Base-by-base conservation (phyloP, 2,113 vertebrate species). In the Hypanus sabinus region DNA sequence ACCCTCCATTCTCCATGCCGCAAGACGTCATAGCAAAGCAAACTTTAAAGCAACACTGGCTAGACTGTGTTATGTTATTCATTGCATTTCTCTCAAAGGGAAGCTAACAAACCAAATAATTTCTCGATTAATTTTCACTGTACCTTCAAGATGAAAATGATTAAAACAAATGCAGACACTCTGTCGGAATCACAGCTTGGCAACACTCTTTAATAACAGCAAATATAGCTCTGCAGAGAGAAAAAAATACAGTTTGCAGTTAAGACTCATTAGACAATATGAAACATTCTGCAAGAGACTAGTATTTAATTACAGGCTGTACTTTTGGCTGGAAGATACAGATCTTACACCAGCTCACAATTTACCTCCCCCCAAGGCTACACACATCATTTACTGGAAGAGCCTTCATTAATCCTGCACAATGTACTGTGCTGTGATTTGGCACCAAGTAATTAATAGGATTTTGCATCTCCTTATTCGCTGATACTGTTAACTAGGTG, bases 401-500 rank as follows among this genome's bases (percentile, higher is more conserved):
- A 92, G 36, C 88, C 88, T 92, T 92, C 88, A 92, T 92, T 92
- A 92, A 92, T 92, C 88, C 88, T 92, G 88, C 88, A 71, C 88
- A 92, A n/a, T 70, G 65, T 92, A 92, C 65, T 92, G 88, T 11
- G 38, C 91, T 30, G 91, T 73, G 91, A 73, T 93, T 93, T 93
- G 91, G 91, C 91, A 73, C 91, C 68, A 55, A 46, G 68, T 93
- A 93, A 93, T 93, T 73, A 93, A 73, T 93, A 73, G 91, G 91
- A 22, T 93, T 93, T 46, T 22, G 68, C 91, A 93, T 93, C 91
- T 73, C 91, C 68, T 14, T 73, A 73, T 73, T 93, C 91, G 73
- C 91, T 93, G 91, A 93, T 93, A 93, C 68, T 93, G 91, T 93
- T 93, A 93, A 93, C 91, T 93, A 73, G 91, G 91, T 93, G 91